phyloP scores from a whole-genome alignment of 2,113 vertebrate species.

The Phalacrocorax pelagicus region DNA sequence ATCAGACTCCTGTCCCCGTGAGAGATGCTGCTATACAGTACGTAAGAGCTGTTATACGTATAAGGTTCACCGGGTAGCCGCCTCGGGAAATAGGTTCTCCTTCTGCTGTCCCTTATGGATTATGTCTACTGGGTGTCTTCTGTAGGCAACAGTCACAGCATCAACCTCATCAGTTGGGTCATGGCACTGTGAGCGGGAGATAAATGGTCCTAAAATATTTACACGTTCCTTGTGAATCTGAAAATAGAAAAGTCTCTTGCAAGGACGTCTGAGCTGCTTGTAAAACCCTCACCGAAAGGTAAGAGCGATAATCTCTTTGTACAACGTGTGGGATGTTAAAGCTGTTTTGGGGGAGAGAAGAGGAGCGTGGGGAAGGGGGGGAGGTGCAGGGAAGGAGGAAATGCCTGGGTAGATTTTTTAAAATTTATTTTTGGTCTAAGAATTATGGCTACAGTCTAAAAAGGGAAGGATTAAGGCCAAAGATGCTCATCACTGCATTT shows the following conservation, averaged over 20 bases:
- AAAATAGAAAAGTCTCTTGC: slow-evolving; percentile 26
- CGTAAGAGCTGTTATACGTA: slow-evolving; percentile 6
- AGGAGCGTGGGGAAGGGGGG: background rate
- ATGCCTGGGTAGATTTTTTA: background rate
- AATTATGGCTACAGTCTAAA: background rate
- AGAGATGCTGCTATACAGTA: slow-evolving; percentile 45
- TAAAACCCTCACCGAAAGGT: background rate
- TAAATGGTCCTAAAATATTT: background rate
- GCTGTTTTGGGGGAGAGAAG: background rate
- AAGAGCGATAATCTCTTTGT: background rate
- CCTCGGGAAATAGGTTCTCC: background rate
- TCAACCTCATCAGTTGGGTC: background rate
- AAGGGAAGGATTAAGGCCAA: slow-evolving; percentile 53
- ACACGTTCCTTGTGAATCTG: background rate
- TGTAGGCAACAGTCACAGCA: slow-evolving; percentile 1
- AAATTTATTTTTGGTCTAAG: slow-evolving; percentile 34
- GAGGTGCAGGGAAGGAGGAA: background rate
- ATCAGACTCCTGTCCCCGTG: slow-evolving; percentile 80
- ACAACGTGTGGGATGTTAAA: background rate
- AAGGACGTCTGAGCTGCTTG: slow-evolving; percentile 23
- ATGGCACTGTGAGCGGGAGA: background rate
- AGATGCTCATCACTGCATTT: slow-evolving; percentile 42
- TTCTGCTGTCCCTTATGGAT: background rate
- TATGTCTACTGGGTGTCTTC: background rate
- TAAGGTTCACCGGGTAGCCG: background rate